phyloP scores from a whole-genome alignment of 2,113 vertebrate species.

The Melanostigma gelatinosum region DNA sequence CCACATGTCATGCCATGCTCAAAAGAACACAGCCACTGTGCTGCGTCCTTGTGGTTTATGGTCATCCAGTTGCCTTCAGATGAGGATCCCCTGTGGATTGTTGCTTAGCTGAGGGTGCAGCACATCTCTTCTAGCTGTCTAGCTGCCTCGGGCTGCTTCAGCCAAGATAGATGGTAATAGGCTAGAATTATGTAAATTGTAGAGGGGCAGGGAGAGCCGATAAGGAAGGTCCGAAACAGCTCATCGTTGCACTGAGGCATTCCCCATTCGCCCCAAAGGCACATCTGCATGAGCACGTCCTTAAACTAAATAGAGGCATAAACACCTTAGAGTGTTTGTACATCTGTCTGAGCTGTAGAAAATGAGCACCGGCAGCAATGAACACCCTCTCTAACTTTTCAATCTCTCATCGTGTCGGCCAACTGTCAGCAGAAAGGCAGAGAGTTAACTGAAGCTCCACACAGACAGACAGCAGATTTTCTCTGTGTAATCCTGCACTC shows the following conservation, averaged over 20 bases:
- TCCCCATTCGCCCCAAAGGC: conserved; percentile 8
- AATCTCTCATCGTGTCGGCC: neutral
- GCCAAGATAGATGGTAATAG: conserved; percentile 57
- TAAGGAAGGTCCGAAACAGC: conserved; percentile 32
- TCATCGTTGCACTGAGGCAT: neutral
- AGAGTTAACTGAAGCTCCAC: conserved; percentile 33
- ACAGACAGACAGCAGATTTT: conserved; percentile 18
- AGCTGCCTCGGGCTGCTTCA: conserved; percentile 40
- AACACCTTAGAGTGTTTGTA: conserved; percentile 19
- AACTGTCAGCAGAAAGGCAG: conserved; percentile 36
- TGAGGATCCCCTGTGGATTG: conserved; percentile 15
- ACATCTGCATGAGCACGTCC: conserved; percentile 23
- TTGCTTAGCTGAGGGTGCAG: conserved; percentile 10
- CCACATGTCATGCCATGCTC: conserved; percentile 5
- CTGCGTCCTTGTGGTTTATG: conserved; percentile 2
- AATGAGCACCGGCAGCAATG: conserved; percentile 25
- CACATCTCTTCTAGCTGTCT: conserved; percentile 19
- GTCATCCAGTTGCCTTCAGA: conserved; percentile 6
- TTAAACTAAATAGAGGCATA: conserved; percentile 27
- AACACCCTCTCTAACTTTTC: conserved; percentile 16
- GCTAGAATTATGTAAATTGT: conserved; percentile 4
- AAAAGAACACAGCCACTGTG: conserved; percentile 10
- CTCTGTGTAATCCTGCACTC: conserved; percentile 32
- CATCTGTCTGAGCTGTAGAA: conserved; percentile 23
- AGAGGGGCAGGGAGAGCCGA: conserved; percentile 18